Base-by-base conservation (phyloP, 1,140 invertebrate species). In the Drosophila nebulosa region DNA sequence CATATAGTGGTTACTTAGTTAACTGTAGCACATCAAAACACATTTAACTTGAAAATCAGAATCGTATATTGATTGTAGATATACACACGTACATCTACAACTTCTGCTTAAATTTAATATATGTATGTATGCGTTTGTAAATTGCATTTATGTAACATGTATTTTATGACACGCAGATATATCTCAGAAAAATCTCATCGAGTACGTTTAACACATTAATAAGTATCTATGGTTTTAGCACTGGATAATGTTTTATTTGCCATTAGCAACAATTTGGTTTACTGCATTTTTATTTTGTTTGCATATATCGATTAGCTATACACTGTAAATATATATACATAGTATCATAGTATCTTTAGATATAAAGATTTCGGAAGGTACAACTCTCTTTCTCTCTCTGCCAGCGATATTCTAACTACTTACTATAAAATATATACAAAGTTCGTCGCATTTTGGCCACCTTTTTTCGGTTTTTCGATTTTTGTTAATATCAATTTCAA, bases 361-460 rank as follows among this genome's bases (percentile, higher is more conserved):
- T 21, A 67, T 66, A 36, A 53, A 55, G 71, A 69, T 64, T 46
- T 66, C 42, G 24, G 72, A 79, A 88, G 83, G 83, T 88, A 88
- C 83, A 88, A 88, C 83, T 88, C 83, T 88, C 75, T 64, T 53
- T 53, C 71, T 83, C 83, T 88, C 83, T 88, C 75, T 64, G 58
- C 58, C 71, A 66, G 66, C 63, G 30, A 58, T 64, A 75, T 59
- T 53, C 64, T 62, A 69, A 56, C 64, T 65, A 65, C 52, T 27
- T 16, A 39, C 6, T 4, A 1, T 16, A 18, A 3, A 3, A 60
- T 53, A 35, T 83, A 62, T 14, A 69, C 26, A 62, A 16, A 35
- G 39, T 24, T 35, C 35, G 50, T 62, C 66, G 69, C 64, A 51
- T 26, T 63, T 68, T 83, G 75, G 79, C 74, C 14, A 67, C 42